These are phyloP conservation scores for Anagrus nilaparvatae DNA, from an alignment of 1,140 invertebrate genomes.

Conservation along the genomic window DNA sequence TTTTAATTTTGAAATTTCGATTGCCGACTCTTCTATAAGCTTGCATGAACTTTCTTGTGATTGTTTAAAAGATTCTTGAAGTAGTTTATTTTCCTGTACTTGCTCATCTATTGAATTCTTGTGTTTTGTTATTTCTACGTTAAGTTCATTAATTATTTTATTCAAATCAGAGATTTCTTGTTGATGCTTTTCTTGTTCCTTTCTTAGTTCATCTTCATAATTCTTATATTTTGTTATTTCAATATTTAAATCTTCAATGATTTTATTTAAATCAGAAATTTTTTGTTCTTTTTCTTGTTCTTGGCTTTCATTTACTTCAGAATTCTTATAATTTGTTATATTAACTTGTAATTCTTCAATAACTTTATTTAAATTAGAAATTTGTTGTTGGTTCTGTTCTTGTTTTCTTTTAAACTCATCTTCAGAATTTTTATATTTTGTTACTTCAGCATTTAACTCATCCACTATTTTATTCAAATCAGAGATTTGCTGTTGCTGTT, in stretches of 20 bases:
- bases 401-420: not conserved
- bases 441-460: not conserved
- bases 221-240: not conserved
- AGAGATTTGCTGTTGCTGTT: not conserved
- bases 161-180: not conserved
- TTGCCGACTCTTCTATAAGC: too few species aligned
- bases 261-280: slow-evolving; percentile 4
- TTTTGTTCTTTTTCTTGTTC: slow-evolving; percentile 2
- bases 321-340: slow-evolving; percentile 1
- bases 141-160: not conserved
- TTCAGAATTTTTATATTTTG: not conserved
- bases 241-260: slow-evolving; percentile 4
- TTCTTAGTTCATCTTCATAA: not conserved
- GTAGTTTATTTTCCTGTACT: not conserved
- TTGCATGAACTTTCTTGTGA: too few species aligned
- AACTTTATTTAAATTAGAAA: not conserved
- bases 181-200: slow-evolving; percentile 3
- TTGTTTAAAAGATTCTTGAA: slow-evolving; percentile 1
- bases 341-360: slow-evolving; percentile 6
- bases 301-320: slow-evolving; percentile 6
- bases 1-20: too few species aligned
- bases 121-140: not conserved
- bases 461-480: not conserved
- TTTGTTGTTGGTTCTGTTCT: slow-evolving; percentile 4
- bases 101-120: not conserved